Conservation (phyloP, 1,140 invertebrate genomes). For the Musca vetustissima region DNA sequence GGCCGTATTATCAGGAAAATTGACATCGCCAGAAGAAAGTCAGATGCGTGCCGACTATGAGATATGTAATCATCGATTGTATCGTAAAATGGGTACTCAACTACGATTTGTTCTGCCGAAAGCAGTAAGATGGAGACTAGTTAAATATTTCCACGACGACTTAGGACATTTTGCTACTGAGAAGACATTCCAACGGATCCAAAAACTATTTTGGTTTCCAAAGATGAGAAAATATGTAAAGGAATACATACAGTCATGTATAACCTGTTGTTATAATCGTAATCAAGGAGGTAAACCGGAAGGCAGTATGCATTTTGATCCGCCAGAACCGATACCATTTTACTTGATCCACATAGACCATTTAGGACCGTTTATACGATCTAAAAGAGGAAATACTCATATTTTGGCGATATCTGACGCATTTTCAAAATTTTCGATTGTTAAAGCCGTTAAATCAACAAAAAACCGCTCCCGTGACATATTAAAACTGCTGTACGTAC, state of each 20-base stretch:
- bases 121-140: slow-evolving; percentile 24
- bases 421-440: slow-evolving; percentile 11
- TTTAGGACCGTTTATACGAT: slow-evolving; percentile 8
- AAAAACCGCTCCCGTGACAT: slow-evolving; percentile 30
- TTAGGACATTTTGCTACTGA: not conserved
- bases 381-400: slow-evolving; percentile 8
- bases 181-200: not conserved
- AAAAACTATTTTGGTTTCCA: slow-evolving; percentile 5
- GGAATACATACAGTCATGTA: slow-evolving; percentile 7
- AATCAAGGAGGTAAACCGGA: not conserved
- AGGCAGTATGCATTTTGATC: not conserved
- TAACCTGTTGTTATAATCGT: not conserved
- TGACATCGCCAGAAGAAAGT: not conserved
- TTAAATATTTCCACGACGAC: not conserved
- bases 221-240: slow-evolving; percentile 5
- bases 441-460: slow-evolving; percentile 32
- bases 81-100: not conserved
- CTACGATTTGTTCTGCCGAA: slow-evolving; percentile 6
- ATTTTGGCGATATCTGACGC: slow-evolving; percentile 1
- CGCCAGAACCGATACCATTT: slow-evolving; percentile 5
- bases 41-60: not conserved
- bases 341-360: not conserved
- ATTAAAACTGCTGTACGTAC: slow-evolving; percentile 26
- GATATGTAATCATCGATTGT: not conserved
- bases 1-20: not conserved